These are phyloP conservation scores for Tyrannus savana DNA, from an alignment of 2,113 vertebrate genomes.

Conservation along the genomic window DNA sequence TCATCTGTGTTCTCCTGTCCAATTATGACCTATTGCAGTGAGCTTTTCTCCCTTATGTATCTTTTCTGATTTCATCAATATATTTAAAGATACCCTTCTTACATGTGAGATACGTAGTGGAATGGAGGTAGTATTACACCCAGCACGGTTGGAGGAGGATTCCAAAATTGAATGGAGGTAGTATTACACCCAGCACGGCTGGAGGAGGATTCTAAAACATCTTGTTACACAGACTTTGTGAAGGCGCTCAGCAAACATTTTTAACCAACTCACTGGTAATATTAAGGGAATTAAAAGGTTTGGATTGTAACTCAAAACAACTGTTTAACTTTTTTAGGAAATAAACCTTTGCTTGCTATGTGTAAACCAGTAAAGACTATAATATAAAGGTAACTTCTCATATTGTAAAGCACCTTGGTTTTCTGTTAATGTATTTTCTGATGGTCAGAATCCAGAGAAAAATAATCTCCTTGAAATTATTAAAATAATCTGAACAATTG, in stretches of 20 bases:
- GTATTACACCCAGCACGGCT: neutral
- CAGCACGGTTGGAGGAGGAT: neutral
- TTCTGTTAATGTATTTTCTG: neutral
- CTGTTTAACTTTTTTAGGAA: neutral
- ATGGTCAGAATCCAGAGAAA: neutral
- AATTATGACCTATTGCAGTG: neutral
- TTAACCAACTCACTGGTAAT: neutral
- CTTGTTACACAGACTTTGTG: neutral
- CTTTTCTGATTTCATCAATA: neutral
- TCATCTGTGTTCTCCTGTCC: neutral
- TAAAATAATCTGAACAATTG: neutral
- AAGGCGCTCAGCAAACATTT: neutral
- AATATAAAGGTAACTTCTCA: neutral
- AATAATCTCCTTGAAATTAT: neutral
- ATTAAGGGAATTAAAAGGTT: neutral
- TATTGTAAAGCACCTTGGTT: neutral
- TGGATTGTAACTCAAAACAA: neutral
- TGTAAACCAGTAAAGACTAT: neutral
- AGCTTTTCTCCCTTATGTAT: neutral
- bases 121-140: neutral
- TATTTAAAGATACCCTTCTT: neutral
- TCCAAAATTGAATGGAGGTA: neutral
- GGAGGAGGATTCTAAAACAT: neutral
- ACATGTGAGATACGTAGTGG: neutral
- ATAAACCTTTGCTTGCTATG: neutral